Evolutionary conservation across 2,888 invertebrate genomes (phyloP).

Genomic region (Drosophila paranaensis): DNA sequence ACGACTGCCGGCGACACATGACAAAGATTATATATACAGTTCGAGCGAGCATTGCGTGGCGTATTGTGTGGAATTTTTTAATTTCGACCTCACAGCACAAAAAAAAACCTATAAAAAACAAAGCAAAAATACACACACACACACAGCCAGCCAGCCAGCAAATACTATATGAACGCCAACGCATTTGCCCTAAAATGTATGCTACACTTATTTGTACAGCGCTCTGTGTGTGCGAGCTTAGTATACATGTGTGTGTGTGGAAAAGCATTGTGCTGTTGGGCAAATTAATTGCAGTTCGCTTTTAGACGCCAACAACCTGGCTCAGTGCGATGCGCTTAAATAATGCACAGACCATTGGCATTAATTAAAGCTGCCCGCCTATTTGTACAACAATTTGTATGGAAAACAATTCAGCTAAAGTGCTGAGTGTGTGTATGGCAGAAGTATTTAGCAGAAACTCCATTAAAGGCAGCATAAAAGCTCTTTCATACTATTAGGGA

Average conservation of each 20-base stretch:
- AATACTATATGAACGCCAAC: slow-evolving; percentile 10
- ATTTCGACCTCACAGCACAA: slow-evolving; percentile 53
- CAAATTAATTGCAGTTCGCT: slow-evolving; percentile 71
- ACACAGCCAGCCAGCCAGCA: not conserved
- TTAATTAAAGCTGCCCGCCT: slow-evolving; percentile 55
- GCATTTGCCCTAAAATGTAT: slow-evolving; percentile 34
- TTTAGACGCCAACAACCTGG: slow-evolving; percentile 38
- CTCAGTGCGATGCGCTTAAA: slow-evolving; percentile 46
- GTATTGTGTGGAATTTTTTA: slow-evolving; percentile 75
- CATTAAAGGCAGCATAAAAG: slow-evolving; percentile 9
- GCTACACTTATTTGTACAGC: slow-evolving; percentile 42
- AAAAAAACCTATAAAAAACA: slow-evolving; percentile 23
- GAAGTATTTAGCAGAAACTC: slow-evolving; percentile 10
- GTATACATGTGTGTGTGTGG: slow-evolving; percentile 2
- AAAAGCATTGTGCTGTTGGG: slow-evolving; percentile 21
- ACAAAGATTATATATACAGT: slow-evolving; percentile 56
- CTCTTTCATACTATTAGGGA: too few species aligned
- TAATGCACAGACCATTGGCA: slow-evolving; percentile 54
- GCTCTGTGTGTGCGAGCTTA: not conserved
- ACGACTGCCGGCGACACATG: slow-evolving; percentile 60
- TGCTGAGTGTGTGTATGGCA: not conserved
- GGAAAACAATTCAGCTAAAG: slow-evolving; percentile 18
- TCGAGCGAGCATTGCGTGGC: slow-evolving; percentile 35
- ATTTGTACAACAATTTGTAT: slow-evolving; percentile 29
- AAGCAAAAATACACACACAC: not conserved